These are phyloP conservation scores for Stratiomys singularior DNA, from an alignment of 2,888 invertebrate species.

Conservation along the genomic window DNA sequence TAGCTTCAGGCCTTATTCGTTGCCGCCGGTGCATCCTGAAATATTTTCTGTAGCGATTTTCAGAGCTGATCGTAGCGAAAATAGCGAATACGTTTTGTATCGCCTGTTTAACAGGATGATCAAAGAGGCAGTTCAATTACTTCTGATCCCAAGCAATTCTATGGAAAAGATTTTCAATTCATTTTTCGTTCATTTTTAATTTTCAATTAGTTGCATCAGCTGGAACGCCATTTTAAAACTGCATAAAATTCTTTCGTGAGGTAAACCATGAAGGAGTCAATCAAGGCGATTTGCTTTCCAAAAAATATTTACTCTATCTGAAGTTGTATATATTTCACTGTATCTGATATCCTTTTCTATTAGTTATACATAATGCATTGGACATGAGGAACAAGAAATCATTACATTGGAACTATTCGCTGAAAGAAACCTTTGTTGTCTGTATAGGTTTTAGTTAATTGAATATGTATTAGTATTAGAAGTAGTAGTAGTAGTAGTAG, in stretches of 20 bases:
- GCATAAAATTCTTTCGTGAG: not conserved
- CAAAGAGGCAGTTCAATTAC: not conserved
- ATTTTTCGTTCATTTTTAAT: not conserved
- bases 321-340: no score
- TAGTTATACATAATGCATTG: no score
- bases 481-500: no score
- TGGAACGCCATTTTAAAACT: no score
- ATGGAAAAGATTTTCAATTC: not conserved
- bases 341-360: no score
- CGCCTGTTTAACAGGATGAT: not conserved
- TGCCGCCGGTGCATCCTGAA: not conserved
- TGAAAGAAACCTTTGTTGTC: no score
- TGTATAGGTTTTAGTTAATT: no score
- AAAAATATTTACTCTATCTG: no score
- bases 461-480: no score
- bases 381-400: no score
- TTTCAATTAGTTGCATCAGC: no score
- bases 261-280: not conserved
- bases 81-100: not conserved
- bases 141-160: not conserved
- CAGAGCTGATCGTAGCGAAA: not conserved
- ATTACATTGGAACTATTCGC: no score
- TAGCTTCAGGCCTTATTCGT: slow-evolving; percentile 1
- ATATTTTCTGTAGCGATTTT: not conserved
- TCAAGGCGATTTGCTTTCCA: not conserved